Percentiles rank a stretch among this genome's conserved stretches.
These are phyloP conservation scores for Amazona guildingii DNA, from an alignment of 2,113 vertebrate genomes.

Conservation along the genomic window DNA sequence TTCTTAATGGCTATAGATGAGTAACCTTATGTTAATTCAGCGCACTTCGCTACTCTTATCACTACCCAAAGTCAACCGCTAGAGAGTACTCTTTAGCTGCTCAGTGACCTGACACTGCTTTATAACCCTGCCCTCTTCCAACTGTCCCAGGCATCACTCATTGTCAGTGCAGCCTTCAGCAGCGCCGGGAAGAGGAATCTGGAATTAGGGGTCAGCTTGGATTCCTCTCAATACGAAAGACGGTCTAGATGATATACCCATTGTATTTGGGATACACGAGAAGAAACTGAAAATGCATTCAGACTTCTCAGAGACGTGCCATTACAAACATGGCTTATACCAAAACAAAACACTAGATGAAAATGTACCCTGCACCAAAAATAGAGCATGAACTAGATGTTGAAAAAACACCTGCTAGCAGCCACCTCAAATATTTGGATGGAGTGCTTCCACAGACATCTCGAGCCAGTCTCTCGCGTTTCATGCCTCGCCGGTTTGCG, in stretches of 20 bases:
- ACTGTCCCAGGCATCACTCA: background rate
- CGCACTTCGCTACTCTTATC: background rate
- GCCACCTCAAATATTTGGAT: constrained; percentile 47
- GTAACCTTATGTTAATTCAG: background rate
- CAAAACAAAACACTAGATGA: background rate
- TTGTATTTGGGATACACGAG: background rate
- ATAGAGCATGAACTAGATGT: background rate
- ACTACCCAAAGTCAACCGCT: constrained; percentile 32
- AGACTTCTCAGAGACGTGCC: background rate
- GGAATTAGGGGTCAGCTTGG: background rate
- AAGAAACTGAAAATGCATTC: background rate
- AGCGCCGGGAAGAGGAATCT: background rate
- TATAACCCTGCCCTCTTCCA: background rate
- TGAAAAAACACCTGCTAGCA: constrained; percentile 46
- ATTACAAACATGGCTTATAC: background rate
- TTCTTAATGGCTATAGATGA: background rate
- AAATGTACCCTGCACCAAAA: background rate
- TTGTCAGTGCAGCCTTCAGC: background rate
- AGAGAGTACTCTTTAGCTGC: constrained; percentile 59
- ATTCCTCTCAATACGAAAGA: background rate
- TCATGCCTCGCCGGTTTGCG: background rate
- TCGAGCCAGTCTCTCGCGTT: background rate
- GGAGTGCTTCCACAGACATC: background rate
- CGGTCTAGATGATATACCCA: background rate
- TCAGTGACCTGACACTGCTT: background rate